Evolutionary conservation across 2,113 vertebrate species (phyloP).

Genomic region (Gila orcuttii): DNA sequence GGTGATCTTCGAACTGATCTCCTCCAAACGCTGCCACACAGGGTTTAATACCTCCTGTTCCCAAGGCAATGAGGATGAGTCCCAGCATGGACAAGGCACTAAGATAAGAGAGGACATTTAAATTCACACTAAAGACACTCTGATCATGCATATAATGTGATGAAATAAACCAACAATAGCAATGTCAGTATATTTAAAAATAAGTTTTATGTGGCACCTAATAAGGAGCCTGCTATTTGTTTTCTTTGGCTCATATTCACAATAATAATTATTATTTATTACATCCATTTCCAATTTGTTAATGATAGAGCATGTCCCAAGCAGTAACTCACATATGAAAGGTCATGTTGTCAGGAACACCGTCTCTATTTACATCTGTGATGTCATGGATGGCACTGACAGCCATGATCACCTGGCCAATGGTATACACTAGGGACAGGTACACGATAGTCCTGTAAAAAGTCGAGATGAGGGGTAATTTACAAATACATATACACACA

Average conservation of each 20-base stretch:
- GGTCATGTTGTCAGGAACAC: conserved; percentile 67
- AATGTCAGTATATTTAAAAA: neutral
- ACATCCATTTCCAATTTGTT: neutral
- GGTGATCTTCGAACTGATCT: conserved; percentile 90
- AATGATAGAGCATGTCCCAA: neutral
- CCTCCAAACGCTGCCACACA: conserved; percentile 95
- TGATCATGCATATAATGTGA: neutral
- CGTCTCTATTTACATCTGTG: conserved; percentile 75
- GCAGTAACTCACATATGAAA: conserved; percentile 84
- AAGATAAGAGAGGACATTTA: conserved; percentile 26
- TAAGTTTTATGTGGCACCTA: neutral
- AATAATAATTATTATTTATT: neutral
- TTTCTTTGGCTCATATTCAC: neutral
- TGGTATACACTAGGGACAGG: conserved; percentile 86
- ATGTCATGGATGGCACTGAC: conserved; percentile 87
- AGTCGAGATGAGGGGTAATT: neutral
- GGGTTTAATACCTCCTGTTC: conserved; percentile 96
- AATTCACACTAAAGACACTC: neutral
- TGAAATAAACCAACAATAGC: neutral
- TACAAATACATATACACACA: neutral
- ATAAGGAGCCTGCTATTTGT: neutral
- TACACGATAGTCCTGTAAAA: conserved; percentile 87
- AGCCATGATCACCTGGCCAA: conserved; percentile 82
- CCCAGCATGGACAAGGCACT: conserved; percentile 88
- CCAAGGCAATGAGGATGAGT: conserved; percentile 87